phyloP scores from a whole-genome alignment of 2,113 vertebrate genomes.

The Danionella cerebrum region DNA sequence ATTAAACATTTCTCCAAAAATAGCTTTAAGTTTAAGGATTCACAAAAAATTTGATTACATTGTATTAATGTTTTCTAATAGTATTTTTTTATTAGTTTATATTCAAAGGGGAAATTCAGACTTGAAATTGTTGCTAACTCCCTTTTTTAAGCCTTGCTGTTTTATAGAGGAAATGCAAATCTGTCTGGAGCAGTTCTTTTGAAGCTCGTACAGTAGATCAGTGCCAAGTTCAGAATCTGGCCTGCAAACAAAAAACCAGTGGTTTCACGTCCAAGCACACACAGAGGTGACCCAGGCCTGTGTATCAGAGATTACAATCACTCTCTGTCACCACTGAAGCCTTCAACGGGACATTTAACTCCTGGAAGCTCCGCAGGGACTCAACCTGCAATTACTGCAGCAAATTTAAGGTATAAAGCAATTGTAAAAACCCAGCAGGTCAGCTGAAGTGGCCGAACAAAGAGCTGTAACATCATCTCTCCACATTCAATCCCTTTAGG shows the following conservation, averaged over 20 bases:
- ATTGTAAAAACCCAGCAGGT: slow-evolving; percentile 5
- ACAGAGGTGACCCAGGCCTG: not conserved
- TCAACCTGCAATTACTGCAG: slow-evolving; percentile 14
- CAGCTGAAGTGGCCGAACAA: not conserved
- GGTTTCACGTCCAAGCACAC: slow-evolving; percentile 10
- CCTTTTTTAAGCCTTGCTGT: not conserved
- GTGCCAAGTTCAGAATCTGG: slow-evolving; percentile 10
- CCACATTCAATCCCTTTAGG: not conserved
- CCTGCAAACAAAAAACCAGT: not conserved
- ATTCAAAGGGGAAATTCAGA: too few relatives aligned
- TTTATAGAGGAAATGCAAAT: slow-evolving; percentile 5
- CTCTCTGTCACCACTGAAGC: slow-evolving; percentile 9
- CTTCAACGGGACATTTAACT: slow-evolving; percentile 19
- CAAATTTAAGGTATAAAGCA: slow-evolving; percentile 19
- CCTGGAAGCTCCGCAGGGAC: slow-evolving; percentile 8
- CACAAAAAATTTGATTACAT: too few relatives aligned
- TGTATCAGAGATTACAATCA: not conserved
- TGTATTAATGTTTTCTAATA: too few relatives aligned
- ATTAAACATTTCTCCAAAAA: too few relatives aligned
- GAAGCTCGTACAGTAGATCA: not conserved
- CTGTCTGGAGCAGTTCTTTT: not conserved
- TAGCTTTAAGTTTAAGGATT: too few relatives aligned
- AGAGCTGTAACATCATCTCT: slow-evolving; percentile 21
- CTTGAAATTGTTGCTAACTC: too few relatives aligned
- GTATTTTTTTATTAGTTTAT: too few relatives aligned